phyloP scores from a whole-genome alignment of 2,888 invertebrate species.

The Elmis aenea region DNA sequence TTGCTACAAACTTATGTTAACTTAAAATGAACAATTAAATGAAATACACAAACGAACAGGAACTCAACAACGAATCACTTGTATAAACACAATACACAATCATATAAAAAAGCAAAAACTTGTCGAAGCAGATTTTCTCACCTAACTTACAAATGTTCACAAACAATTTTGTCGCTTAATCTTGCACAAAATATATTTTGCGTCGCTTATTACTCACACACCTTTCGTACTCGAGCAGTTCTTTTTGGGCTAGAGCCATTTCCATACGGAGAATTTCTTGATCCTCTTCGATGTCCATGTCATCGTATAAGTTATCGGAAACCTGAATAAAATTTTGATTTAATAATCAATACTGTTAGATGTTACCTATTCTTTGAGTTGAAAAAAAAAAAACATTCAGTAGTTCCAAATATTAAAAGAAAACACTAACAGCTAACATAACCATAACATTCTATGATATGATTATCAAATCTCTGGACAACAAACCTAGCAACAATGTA shows the following conservation, averaged over 20 bases:
- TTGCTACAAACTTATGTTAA: no score
- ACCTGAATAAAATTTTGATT: conserved; percentile 44
- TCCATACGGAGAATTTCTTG: conserved; percentile 43
- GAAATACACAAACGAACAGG: no score
- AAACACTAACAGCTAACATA: no score
- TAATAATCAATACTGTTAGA: neutral
- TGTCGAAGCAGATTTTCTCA: no score
- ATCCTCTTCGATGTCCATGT: conserved; percentile 66
- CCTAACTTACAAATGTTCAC: neutral
- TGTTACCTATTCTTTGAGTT: neutral
- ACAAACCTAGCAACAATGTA: no score
- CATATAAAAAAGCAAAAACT: no score
- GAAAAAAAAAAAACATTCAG: neutral
- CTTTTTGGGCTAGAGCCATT: conserved; percentile 45
- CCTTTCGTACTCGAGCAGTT: conserved; percentile 41
- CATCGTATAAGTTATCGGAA: conserved; percentile 67
- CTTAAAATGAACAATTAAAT: no score
- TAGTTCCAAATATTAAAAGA: neutral
- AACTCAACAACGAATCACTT: no score
- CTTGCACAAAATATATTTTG: conserved; percentile 18
- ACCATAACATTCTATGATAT: no score
- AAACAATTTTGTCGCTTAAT: conserved; percentile 12
- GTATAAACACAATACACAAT: no score
- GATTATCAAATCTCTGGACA: no score
- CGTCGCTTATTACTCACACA: conserved; percentile 33